Conservation (phyloP, 2,113 vertebrate species). For the Motacilla alba region DNA sequence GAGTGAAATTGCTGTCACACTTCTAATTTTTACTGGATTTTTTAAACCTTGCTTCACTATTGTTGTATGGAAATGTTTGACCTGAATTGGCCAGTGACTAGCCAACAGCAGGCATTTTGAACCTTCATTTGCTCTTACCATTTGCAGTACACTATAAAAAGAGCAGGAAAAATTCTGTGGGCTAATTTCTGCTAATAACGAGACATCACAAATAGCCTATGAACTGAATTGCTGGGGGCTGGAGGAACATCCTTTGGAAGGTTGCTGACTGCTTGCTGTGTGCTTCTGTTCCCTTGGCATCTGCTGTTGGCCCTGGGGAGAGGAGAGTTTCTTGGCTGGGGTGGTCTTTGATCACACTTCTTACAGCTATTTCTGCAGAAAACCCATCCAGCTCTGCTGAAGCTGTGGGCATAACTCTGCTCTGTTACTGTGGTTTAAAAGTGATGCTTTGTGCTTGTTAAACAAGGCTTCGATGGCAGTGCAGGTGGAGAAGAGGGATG, state of each 20-base stretch:
- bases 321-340: not conserved
- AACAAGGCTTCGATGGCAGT: not conserved
- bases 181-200: not conserved
- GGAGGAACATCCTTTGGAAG: not conserved
- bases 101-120: not conserved
- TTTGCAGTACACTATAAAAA: not conserved
- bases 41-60: not conserved
- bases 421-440: not conserved
- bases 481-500: not conserved
- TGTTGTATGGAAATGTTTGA: not conserved
- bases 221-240: not conserved
- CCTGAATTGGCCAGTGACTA: not conserved
- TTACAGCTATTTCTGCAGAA: not conserved
- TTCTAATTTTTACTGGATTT: not conserved
- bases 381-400: not conserved
- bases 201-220: not conserved
- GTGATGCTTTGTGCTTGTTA: not conserved
- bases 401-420: not conserved
- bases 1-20: not conserved
- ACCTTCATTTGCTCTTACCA: not conserved
- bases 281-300: not conserved
- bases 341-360: not conserved
- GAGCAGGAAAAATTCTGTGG: not conserved
- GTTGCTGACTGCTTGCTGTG: not conserved
- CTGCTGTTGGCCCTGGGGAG: not conserved